phyloP scores from a whole-genome alignment of 2,797 vertebrate species.

The Squalus acanthias region DNA sequence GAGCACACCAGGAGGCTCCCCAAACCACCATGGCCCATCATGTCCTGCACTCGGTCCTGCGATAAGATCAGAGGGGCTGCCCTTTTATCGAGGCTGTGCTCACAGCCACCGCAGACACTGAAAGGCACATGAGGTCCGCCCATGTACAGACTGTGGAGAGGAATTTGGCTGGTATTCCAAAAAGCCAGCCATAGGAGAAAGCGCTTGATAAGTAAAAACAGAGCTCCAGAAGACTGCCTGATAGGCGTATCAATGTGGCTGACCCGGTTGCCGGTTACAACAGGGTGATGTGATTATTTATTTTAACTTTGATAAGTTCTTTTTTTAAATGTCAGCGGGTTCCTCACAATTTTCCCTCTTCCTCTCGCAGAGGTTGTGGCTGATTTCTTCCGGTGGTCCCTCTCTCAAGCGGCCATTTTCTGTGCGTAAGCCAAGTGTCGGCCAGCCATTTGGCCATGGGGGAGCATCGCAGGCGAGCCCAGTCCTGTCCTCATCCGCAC shows the following conservation, averaged over 20 bases:
- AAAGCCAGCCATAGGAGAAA: not conserved
- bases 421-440: not conserved
- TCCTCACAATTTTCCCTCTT: not conserved
- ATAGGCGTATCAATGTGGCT: not conserved
- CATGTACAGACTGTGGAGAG: not conserved
- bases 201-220: not conserved
- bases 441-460: not conserved
- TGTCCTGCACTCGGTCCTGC: not conserved
- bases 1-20: not conserved
- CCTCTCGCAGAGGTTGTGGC: not conserved
- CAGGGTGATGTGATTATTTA: not conserved
- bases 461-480: not conserved
- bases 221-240: not conserved
- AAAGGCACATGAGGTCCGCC: not conserved
- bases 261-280: not conserved
- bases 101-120: not conserved
- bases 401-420: not conserved
- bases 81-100: not conserved
- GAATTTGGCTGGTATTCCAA: constrained; percentile 8
- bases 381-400: not conserved
- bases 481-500: not conserved
- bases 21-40: not conserved
- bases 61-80: not conserved
- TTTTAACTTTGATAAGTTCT: not conserved
- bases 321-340: not conserved